Base-by-base conservation (phyloP, 1,140 invertebrate species). In the Ostrea denselamellosa region DNA sequence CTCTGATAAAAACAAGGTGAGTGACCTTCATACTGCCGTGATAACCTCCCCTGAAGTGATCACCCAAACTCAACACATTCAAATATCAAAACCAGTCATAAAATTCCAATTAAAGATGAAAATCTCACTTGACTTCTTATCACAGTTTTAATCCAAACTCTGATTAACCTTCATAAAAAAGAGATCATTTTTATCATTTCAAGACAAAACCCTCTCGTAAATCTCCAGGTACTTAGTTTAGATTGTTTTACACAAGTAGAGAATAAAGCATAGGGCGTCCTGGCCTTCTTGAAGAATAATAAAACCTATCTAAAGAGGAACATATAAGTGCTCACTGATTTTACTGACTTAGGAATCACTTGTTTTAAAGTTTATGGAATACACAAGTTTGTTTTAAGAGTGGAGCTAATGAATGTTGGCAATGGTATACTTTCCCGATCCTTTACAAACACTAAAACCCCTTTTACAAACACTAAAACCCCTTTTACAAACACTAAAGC, bases 171-270 rank as follows among this genome's bases (percentile, higher is more conserved):
- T 77, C 25, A 77, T 77, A 77, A 77, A 77, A 77, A 77, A 77
- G 28, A 9, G 28, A 77, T 77, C 68, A 77, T 77, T 77, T 77
- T 77, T 77, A 77, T 77, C 68, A 77, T 28, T 28, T 28, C 28
- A 25, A 77, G 28, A 77, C 68, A 77, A 77, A 77, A 12, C 68
- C n/a, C 10, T 34, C 68, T 77, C 68, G 4, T 77, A 77, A 77
- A 77, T 77, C 68, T 77, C 68, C 68, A 77, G 68, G 68, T 77
- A 77, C 68, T 77, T 77, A 77, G 68, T 34, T 34, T 34, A 34
- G 25, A 77, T 22, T 25, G 25, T 77, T 77, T 34, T 77, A 77
- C 68, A 77, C 25, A 77, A 77, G 25, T 22, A 5, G 25, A 77
- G 4, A 62, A 77, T n/a, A 34, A 77, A 77, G 12, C 28, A 22